phyloP scores from a whole-genome alignment of 2,113 vertebrate genomes.

The Melospiza melodia region DNA sequence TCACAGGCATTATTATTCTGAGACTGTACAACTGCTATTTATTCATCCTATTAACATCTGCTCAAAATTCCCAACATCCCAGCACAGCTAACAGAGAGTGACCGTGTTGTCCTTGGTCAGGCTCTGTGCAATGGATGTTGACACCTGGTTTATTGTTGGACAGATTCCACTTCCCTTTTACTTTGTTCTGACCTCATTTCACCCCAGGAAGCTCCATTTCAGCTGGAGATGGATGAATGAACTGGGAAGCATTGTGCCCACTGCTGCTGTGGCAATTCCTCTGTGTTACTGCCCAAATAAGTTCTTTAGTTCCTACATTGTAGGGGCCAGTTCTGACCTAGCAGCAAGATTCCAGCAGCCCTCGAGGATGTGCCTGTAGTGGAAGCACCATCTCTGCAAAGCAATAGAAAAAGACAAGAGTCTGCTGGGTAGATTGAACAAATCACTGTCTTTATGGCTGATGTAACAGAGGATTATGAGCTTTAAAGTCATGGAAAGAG shows the following conservation, averaged over 20 bases:
- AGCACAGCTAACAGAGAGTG: background rate
- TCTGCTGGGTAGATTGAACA: background rate
- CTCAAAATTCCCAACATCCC: constrained; percentile 47
- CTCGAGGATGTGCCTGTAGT: background rate
- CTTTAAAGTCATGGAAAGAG: background rate
- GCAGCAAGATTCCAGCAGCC: background rate
- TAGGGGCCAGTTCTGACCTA: background rate
- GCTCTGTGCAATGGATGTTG: background rate
- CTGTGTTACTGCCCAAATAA: background rate
- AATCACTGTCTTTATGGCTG: background rate
- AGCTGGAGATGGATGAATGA: background rate
- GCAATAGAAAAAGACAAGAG: background rate
- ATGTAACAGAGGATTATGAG: background rate
- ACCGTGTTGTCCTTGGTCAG: constrained; percentile 52
- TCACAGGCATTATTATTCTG: constrained; percentile 54
- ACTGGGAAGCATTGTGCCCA: background rate
- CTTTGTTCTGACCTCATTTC: background rate
- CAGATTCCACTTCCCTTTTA: background rate
- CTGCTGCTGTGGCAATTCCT: background rate
- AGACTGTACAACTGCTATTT: background rate
- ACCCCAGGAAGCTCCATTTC: background rate
- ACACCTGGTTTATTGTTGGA: background rate
- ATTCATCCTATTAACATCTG: constrained; percentile 62
- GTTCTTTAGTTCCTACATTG: background rate
- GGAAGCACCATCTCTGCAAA: background rate